These are phyloP conservation scores for Aquatica leii DNA, from an alignment of 2,888 invertebrate genomes.

Conservation along the genomic window DNA sequence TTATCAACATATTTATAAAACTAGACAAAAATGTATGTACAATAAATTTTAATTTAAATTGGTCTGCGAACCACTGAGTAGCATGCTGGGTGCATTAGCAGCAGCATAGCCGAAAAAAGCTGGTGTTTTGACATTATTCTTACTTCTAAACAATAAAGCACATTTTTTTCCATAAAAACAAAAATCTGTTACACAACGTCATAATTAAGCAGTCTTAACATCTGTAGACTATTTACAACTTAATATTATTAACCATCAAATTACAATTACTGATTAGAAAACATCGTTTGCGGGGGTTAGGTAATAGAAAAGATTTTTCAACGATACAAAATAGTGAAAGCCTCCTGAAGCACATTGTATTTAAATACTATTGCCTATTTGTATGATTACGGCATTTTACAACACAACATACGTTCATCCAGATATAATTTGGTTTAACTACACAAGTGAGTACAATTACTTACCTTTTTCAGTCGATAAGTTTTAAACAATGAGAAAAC, in stretches of 20 bases:
- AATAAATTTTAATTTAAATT: constrained; percentile 38
- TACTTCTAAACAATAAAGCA: constrained; percentile 38
- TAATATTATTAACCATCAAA: constrained; percentile 27
- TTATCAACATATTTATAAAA: constrained; percentile 34
- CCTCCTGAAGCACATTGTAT: constrained; percentile 29
- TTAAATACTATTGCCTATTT: constrained; percentile 11
- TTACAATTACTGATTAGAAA: constrained; percentile 24
- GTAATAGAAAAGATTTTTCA: constrained; percentile 18
- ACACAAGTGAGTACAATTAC: constrained; percentile 13
- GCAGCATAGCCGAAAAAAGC: constrained; percentile 47
- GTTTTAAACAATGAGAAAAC: too few relatives aligned
- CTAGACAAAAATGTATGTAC: constrained; percentile 33
- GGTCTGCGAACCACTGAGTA: constrained; percentile 44
- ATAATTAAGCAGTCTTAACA: constrained; percentile 49
- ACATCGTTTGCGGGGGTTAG: constrained; percentile 18
- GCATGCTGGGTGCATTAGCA: constrained; percentile 42
- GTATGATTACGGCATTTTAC: constrained; percentile 8
- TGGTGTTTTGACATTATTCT: constrained; percentile 43
- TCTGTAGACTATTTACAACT: constrained; percentile 47
- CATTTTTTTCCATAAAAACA: constrained; percentile 26
- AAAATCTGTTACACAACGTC: constrained; percentile 45
- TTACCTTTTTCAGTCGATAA: neutral
- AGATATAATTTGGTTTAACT: constrained; percentile 10
- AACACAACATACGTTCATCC: constrained; percentile 11
- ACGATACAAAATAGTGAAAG: constrained; percentile 23